phyloP scores from a whole-genome alignment of 1,140 invertebrate species.

The Pogonognathellus flavescens region DNA sequence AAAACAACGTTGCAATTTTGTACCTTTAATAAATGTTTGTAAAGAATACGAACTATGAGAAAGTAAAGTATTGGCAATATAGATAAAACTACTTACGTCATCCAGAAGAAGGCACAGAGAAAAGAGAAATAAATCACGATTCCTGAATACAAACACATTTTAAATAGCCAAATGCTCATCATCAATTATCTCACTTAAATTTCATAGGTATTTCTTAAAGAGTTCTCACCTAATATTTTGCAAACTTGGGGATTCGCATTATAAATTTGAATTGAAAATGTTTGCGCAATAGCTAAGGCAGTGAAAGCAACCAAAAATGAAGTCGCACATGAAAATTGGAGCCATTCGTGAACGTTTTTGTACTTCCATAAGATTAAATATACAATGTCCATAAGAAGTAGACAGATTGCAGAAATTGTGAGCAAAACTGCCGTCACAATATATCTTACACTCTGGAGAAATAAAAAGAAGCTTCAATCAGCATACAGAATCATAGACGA shows the following conservation, averaged over 20 bases:
- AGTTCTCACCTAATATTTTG: neutral
- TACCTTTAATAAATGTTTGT: too few relatives aligned
- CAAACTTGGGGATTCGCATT: neutral
- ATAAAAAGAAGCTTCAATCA: neutral
- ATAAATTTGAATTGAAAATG: neutral
- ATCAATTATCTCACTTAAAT: neutral
- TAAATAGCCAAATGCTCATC: conserved; percentile 1
- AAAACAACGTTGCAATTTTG: too few relatives aligned
- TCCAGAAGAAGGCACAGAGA: conserved; percentile 95
- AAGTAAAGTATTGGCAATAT: conserved; percentile 64
- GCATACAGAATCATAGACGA: too few relatives aligned
- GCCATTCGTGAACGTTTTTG: conserved; percentile 58
- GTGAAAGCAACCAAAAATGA: conserved; percentile 47
- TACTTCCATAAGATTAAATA: conserved; percentile 10
- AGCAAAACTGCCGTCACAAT: neutral
- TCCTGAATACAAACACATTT: conserved; percentile 71
- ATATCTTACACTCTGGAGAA: neutral
- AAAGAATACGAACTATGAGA: neutral
- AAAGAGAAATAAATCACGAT: conserved; percentile 93
- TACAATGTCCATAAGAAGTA: neutral
- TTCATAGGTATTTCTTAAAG: neutral
- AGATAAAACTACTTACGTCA: conserved; percentile 77
- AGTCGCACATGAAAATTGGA: conserved; percentile 52
- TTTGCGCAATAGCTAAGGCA: neutral
- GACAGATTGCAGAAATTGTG: conserved; percentile 10